Evolutionary conservation across 2,113 vertebrate species (phyloP).

Genomic region (Oncorhynchus nerka): DNA sequence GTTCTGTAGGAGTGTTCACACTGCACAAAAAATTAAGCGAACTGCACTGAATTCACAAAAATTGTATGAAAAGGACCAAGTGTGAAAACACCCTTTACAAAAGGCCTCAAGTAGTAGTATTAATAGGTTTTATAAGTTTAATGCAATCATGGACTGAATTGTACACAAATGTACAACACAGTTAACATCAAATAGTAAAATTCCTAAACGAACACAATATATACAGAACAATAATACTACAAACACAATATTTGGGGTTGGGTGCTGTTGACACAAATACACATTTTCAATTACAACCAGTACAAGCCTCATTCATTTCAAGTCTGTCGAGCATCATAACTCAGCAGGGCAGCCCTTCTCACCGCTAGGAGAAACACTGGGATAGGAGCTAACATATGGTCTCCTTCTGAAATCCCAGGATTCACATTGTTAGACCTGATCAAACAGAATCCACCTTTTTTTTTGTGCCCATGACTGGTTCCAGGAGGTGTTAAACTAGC

Average conservation of each 20-base stretch:
- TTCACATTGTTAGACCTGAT: not conserved
- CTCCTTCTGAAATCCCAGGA: not conserved
- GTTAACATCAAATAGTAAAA: no score
- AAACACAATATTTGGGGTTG: no score
- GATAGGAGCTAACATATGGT: not conserved
- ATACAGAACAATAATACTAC: not conserved
- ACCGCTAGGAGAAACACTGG: not conserved
- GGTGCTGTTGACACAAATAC: no score
- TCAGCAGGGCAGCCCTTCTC: not conserved
- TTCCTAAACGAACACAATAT: not conserved
- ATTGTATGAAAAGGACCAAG: no score
- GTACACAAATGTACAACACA: no score
- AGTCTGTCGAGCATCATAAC: not conserved
- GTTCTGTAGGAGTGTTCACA: no score
- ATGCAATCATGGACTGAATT: no score
- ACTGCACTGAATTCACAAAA: no score
- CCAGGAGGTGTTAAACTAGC: not conserved
- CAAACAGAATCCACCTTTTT: not conserved
- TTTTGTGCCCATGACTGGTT: not conserved
- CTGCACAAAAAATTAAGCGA: no score
- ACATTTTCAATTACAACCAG: not conserved
- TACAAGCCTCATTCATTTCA: not conserved
- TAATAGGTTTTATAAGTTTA: no score
- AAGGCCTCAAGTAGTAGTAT: no score
- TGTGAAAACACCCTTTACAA: no score